Evolutionary conservation across 2,888 invertebrate genomes (phyloP).

Genomic region (Rhogogaster chlorosoma): DNA sequence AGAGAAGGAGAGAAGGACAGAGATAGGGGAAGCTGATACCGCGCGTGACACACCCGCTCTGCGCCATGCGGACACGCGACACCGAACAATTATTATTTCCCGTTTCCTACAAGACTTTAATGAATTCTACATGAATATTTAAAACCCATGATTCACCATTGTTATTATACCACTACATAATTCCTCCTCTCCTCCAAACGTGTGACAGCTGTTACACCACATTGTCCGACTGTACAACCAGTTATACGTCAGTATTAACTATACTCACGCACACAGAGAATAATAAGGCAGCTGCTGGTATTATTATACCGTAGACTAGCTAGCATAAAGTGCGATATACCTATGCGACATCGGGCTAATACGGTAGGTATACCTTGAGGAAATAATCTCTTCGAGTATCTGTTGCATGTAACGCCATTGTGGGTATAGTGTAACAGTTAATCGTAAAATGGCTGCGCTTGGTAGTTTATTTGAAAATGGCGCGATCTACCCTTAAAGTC

Average conservation of each 20-base stretch:
- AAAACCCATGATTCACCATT: slow-evolving; percentile 65
- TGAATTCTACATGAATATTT: slow-evolving; percentile 53
- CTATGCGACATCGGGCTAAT: background rate
- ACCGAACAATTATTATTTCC: slow-evolving; percentile 30
- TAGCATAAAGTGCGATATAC: background rate
- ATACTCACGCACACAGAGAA: background rate
- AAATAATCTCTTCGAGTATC: slow-evolving; percentile 59
- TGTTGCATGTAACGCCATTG: slow-evolving; percentile 62
- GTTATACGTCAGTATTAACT: background rate
- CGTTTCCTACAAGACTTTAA: slow-evolving; percentile 43
- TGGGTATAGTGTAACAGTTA: background rate
- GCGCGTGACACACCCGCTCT: slow-evolving; percentile 39
- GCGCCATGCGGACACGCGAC: slow-evolving; percentile 26
- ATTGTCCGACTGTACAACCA: background rate
- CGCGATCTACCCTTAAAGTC: background rate
- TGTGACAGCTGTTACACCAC: slow-evolving; percentile 33
- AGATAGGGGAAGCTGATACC: background rate
- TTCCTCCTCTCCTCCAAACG: background rate
- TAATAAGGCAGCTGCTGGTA: background rate
- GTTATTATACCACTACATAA: slow-evolving; percentile 5
- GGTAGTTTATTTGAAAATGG: slow-evolving; percentile 16
- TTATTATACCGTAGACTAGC: background rate
- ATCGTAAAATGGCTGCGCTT: slow-evolving; percentile 10
- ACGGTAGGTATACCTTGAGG: background rate
- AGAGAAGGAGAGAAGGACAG: background rate